Percentiles rank a stretch among this genome's conserved stretches.
phyloP scores from a whole-genome alignment of 2,888 invertebrate species.

The Trissolcus brochymenae region DNA sequence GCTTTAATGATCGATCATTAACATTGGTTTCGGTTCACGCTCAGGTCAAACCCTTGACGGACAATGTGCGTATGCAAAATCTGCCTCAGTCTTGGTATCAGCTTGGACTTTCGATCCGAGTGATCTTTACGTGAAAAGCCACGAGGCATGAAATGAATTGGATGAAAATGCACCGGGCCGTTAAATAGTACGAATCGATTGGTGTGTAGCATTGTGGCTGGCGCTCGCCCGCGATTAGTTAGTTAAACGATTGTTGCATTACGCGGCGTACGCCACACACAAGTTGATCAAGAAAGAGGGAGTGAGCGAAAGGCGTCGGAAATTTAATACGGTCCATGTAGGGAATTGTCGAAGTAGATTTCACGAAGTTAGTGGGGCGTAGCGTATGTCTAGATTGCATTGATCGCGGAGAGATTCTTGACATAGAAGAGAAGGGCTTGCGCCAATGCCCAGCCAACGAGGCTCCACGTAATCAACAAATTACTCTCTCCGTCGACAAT shows the following conservation, averaged over 20 bases:
- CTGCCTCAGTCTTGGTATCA: constrained; percentile 3
- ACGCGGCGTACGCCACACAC: constrained; percentile 38
- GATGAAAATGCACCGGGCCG: constrained; percentile 48
- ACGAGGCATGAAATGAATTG: constrained; percentile 51
- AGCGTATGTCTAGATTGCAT: constrained; percentile 58
- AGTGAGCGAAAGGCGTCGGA: constrained; percentile 58
- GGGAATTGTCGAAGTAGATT: constrained; percentile 57
- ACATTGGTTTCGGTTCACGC: constrained; percentile 38
- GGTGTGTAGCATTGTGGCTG: constrained; percentile 40
- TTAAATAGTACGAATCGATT: constrained; percentile 37
- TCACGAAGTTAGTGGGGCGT: constrained; percentile 58
- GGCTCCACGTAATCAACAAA: constrained; percentile 49
- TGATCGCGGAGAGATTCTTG: constrained; percentile 56
- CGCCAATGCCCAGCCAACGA: constrained; percentile 25
- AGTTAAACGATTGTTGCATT: constrained; percentile 52
- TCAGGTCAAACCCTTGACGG: constrained; percentile 26
- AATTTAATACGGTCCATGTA: constrained; percentile 59
- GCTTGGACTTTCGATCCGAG: constrained; percentile 12
- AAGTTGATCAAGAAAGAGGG: constrained; percentile 47
- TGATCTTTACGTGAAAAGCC: constrained; percentile 43
- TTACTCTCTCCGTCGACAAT: constrained; percentile 53
- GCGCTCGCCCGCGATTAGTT: constrained; percentile 53
- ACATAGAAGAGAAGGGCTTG: constrained; percentile 52
- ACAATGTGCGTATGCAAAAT: constrained; percentile 31
- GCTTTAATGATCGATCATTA: constrained; percentile 32